These are phyloP conservation scores for Calameuta idolon DNA, from an alignment of 2,888 invertebrate genomes.

Conservation along the genomic window DNA sequence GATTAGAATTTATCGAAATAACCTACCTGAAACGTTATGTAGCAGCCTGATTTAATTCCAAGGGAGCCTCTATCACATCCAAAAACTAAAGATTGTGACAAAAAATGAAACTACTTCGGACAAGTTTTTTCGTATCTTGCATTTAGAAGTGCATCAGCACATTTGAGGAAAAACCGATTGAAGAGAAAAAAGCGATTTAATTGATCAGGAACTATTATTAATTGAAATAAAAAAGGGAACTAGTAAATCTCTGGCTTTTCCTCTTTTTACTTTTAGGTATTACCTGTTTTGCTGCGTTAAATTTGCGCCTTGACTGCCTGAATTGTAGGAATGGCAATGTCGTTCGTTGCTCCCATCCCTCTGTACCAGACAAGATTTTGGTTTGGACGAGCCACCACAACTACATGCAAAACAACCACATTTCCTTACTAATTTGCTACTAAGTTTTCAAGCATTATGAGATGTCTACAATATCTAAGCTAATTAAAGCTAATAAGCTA, in stretches of 20 bases:
- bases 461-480: constrained; percentile 4
- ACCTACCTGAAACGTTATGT: constrained; percentile 39
- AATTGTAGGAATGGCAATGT: constrained; percentile 69
- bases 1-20: constrained; percentile 10
- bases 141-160: not conserved
- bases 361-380: constrained; percentile 76
- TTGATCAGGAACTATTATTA: not conserved
- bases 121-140: no score
- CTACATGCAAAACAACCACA: constrained; percentile 69
- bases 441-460: constrained; percentile 45
- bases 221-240: not conserved
- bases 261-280: constrained; percentile 24
- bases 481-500: not conserved
- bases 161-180: constrained; percentile 8
- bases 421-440: constrained; percentile 59
- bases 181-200: constrained; percentile 5
- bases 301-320: constrained; percentile 68
- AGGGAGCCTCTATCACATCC: constrained; percentile 3
- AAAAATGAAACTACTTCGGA: no score
- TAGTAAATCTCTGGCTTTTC: not conserved
- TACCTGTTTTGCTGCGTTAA: constrained; percentile 63
- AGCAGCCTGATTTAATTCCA: constrained; percentile 4
- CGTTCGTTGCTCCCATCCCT: constrained; percentile 69
- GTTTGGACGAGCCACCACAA: constrained; percentile 74
- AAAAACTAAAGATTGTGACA: not conserved